A percentile compares a stretch with the other conserved stretches of the same genome.
Conservation (phyloP, 2,888 invertebrate species). For the Ectemnius continuus region DNA sequence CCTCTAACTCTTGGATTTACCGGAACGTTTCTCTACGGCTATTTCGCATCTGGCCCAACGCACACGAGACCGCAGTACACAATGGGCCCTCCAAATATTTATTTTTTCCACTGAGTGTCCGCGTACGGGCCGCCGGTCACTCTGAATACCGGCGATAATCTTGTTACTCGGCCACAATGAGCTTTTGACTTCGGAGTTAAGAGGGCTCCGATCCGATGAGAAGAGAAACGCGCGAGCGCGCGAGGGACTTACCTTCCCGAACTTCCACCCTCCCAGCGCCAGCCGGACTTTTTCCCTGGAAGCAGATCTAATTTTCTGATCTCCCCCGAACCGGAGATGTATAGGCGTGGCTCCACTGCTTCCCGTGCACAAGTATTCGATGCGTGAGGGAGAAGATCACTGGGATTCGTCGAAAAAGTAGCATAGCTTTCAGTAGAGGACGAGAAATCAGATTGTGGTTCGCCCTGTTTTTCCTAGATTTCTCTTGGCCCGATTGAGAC, state of each 20-base stretch:
- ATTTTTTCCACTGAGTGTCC: slow-evolving; percentile 58
- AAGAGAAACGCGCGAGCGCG: too few species aligned
- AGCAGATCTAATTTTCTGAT: slow-evolving; percentile 68
- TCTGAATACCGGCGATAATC: slow-evolving; percentile 68
- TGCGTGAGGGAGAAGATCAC: neutral
- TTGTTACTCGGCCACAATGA: slow-evolving; percentile 67
- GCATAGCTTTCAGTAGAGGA: neutral
- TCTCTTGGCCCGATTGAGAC: neutral
- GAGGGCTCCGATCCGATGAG: slow-evolving; percentile 44
- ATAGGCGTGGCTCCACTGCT: slow-evolving; percentile 13
- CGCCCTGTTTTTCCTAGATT: too few species aligned
- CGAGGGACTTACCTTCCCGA: slow-evolving; percentile 1
- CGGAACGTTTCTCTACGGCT: slow-evolving; percentile 22
- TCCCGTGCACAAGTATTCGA: neutral
- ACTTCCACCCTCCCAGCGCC: neutral
- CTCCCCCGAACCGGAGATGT: slow-evolving; percentile 12
- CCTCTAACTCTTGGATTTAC: too few species aligned
- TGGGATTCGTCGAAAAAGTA: neutral
- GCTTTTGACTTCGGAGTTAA: slow-evolving; percentile 68
- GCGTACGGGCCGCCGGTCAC: slow-evolving; percentile 56
- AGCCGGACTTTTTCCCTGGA: slow-evolving; percentile 20
- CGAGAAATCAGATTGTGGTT: neutral
- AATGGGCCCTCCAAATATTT: slow-evolving; percentile 75
- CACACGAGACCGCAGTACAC: slow-evolving; percentile 51
- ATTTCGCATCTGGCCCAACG: slow-evolving; percentile 61